phyloP scores from a whole-genome alignment of 2,888 invertebrate species.

The Camptogramma bilineatum region DNA sequence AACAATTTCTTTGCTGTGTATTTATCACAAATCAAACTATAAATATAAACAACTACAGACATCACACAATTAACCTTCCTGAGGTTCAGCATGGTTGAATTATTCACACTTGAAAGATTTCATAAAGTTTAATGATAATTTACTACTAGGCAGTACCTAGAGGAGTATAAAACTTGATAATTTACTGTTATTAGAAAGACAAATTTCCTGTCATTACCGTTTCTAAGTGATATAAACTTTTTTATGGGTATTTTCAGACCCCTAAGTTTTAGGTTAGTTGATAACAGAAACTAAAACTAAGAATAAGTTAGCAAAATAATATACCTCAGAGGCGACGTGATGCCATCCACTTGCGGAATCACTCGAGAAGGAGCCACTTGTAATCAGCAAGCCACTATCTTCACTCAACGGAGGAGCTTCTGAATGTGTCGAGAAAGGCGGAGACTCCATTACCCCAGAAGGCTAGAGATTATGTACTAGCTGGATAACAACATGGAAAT shows the following conservation, averaged over 20 bases:
- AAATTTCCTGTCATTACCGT: constrained; percentile 5
- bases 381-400: constrained; percentile 90
- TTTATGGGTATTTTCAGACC: background rate
- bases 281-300: background rate
- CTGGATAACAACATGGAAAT: constrained; percentile 27
- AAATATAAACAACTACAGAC: background rate
- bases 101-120: background rate
- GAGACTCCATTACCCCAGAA: constrained; percentile 88
- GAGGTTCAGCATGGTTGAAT: background rate
- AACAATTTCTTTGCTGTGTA: background rate
- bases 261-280: background rate
- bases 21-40: too few species aligned
- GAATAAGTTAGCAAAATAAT: background rate
- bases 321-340: constrained; percentile 88
- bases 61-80: background rate
- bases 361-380: constrained; percentile 91
- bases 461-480: constrained; percentile 11
- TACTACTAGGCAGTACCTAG: background rate
- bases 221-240: too few species aligned
- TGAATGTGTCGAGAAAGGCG: constrained; percentile 90
- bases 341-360: constrained; percentile 89
- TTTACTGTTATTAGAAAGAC: background rate
- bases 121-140: background rate
- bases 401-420: constrained; percentile 90
- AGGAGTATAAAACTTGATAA: background rate